Evolutionary conservation across 37 sponge, comb jelly and placozoan species (phyloP), one percentile per base, ranked within the genome.

Genomic region (Hexactinellida sp.): DNA sequence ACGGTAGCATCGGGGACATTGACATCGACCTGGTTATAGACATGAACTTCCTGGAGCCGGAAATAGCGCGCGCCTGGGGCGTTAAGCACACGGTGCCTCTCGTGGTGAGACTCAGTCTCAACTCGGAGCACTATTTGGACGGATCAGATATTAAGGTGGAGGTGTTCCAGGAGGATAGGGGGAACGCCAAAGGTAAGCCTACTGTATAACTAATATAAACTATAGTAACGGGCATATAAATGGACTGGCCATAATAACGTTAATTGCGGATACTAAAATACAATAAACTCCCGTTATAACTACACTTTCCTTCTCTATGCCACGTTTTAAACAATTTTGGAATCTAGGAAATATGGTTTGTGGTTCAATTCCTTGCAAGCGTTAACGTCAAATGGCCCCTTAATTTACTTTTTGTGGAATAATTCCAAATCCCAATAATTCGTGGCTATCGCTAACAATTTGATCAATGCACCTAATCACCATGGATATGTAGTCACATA

Each of bases 1-100:
- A 89, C 84, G 90, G 86, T 85, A 84, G 87, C 0, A 93, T 93
- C 71, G 89, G 91, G 89, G 94, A 91, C 32, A 88, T 91, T 84
- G 94, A 93, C 41, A 38, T 91, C 16, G 83, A 88, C 37, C 52
- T 91, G 36, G 83, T 90, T 76, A 89, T 93, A 38, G 93, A 93
- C 54, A 28, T 93, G 82, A 86, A 90, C 82, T 54, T 54, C 39
- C 23, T 82, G 37, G 54, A 93, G 88, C 87, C 83, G 23, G 83
- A 90, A 86, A 90, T 87, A 51, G 94, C 90, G 13, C 82, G 83
- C 19, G 94, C 91, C 0, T 93, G 94, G 94, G 87, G 88, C 34
- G 92, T 93, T 35, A 88, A 91, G 13, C 34, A 86, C 16, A 38
- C 38, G 0, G 38, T 83, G 47, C 92, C 94, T 21, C 85, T 91